Conservation (phyloP, 2,113 vertebrate species). For the Actenoides hombroni region DNA sequence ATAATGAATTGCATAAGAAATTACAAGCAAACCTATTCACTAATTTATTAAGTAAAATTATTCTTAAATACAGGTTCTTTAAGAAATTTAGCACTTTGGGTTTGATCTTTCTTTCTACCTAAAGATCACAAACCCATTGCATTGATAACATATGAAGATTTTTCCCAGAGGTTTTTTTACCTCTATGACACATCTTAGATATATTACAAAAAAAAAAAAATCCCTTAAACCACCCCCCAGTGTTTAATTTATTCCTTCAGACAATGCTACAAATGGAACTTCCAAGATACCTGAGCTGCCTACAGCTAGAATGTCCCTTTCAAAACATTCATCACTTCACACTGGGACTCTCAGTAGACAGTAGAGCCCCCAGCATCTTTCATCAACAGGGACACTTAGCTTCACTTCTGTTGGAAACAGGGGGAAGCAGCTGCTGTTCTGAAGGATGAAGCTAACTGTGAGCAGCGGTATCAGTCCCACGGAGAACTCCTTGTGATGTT, state of each 20-base stretch:
- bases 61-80: background rate
- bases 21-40: background rate
- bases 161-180: background rate
- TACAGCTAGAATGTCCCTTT: background rate
- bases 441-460: background rate
- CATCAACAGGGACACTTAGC: background rate
- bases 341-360: accelerated
- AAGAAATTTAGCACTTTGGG: background rate
- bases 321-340: background rate
- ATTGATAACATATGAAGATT: background rate
- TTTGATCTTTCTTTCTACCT: background rate
- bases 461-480: background rate
- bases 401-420: background rate
- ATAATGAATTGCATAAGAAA: background rate
- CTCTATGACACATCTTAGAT: background rate
- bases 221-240: accelerated
- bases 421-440: background rate
- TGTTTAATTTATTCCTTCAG: background rate
- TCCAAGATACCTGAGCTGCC: background rate
- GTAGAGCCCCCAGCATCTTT: background rate
- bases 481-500: background rate
- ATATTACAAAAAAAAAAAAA: too few relatives aligned
- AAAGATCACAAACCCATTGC: background rate
- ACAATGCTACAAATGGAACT: background rate
- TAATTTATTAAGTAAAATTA: background rate